phyloP scores from a whole-genome alignment of 2,113 vertebrate genomes.

The Semnornis frantzii region DNA sequence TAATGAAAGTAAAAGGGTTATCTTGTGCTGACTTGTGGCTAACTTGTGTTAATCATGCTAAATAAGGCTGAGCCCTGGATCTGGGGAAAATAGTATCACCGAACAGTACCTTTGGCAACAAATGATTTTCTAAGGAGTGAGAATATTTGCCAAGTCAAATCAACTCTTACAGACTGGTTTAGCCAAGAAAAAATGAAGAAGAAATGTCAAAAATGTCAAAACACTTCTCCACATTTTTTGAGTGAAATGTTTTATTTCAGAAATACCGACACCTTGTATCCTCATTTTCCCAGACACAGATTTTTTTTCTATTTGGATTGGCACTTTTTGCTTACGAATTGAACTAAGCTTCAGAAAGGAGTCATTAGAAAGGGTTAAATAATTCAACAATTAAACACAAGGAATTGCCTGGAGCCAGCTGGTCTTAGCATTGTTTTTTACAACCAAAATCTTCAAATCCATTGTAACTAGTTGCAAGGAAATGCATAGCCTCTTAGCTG shows the following conservation, averaged over 20 bases:
- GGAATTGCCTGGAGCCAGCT: background rate
- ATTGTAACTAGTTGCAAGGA: background rate
- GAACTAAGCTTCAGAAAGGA: background rate
- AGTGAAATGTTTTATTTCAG: background rate
- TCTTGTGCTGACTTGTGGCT: background rate
- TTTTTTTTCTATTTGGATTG: background rate
- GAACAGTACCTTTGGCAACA: background rate
- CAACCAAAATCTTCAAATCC: background rate
- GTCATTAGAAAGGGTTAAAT: background rate
- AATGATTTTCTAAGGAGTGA: background rate
- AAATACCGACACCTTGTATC: background rate
- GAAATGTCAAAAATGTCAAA: constrained; percentile 21
- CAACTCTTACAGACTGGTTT: background rate
- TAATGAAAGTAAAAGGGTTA: background rate
- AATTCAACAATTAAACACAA: background rate
- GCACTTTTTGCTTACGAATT: background rate
- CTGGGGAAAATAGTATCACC: background rate
- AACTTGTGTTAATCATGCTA: background rate
- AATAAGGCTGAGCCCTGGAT: background rate
- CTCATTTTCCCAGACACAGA: background rate
- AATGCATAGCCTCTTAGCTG: background rate
- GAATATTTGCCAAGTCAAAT: constrained; percentile 17
- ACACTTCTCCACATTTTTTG: background rate
- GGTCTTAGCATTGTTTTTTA: background rate
- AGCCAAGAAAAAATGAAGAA: background rate